Conservation (phyloP, 2,888 invertebrate species). For the Gnatocerus cornutus region DNA sequence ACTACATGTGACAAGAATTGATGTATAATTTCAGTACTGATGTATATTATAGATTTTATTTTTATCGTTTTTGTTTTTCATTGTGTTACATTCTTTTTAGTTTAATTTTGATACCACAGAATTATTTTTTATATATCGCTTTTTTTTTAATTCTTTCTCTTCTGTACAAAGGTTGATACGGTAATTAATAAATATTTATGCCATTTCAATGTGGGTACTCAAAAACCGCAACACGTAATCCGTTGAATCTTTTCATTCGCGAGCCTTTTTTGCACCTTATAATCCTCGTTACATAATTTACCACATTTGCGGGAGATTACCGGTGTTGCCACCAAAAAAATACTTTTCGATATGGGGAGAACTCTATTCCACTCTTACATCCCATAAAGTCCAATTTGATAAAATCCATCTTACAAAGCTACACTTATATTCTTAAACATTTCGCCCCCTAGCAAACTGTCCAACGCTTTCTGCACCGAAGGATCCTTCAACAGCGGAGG, state of each 20-base stretch:
- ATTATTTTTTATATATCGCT: constrained; percentile 29
- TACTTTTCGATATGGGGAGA: too few species aligned
- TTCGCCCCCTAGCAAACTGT: constrained; percentile 78
- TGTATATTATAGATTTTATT: constrained; percentile 32
- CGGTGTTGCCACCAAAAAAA: too few species aligned
- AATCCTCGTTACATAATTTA: too few species aligned
- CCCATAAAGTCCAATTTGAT: too few species aligned
- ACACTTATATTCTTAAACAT: constrained; percentile 73
- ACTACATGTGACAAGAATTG: constrained; percentile 31
- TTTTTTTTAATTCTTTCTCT: constrained; percentile 7
- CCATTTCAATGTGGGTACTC: background rate
- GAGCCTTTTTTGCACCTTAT: too few species aligned
- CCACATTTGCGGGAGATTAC: too few species aligned
- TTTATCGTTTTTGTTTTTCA: constrained; percentile 13
- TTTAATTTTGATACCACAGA: constrained; percentile 22
- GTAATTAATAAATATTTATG: constrained; percentile 40
- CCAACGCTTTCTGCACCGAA: constrained; percentile 85
- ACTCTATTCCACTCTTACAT: too few species aligned
- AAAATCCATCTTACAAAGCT: constrained; percentile 53
- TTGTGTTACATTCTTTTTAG: constrained; percentile 7
- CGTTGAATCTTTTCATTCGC: too few species aligned
- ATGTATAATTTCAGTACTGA: constrained; percentile 41
- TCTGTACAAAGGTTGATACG: constrained; percentile 23
- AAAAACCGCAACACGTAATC: too few species aligned
- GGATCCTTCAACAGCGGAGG: constrained; percentile 81